A percentile compares a stretch with the other conserved stretches of the same genome.
Evolutionary conservation across 2,888 invertebrate species (phyloP).

Genomic region (Nymphalis urticae): DNA sequence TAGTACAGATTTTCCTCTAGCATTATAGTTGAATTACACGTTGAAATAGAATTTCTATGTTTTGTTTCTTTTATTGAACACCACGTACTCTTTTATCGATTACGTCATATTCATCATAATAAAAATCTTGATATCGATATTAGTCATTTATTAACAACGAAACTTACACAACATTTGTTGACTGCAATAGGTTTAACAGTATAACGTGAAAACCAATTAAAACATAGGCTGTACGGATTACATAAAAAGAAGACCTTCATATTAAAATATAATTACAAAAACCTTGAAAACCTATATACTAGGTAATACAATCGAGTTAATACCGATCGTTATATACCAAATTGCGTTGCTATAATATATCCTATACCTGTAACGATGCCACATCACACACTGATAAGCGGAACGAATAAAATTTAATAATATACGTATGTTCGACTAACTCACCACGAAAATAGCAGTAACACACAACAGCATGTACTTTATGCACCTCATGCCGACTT

Average conservation of each 20-base stretch:
- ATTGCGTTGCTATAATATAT: slow-evolving; percentile 14
- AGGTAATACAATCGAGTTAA: neutral
- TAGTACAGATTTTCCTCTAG: no score
- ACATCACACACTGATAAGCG: slow-evolving; percentile 36
- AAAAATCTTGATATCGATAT: slow-evolving; percentile 2
- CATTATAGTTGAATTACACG: no score
- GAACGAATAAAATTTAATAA: slow-evolving; percentile 29
- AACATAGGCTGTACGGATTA: neutral
- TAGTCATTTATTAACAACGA: slow-evolving; percentile 1
- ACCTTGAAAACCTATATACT: slow-evolving; percentile 2
- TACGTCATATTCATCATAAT: neutral
- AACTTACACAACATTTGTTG: neutral
- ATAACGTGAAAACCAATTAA: slow-evolving; percentile 11
- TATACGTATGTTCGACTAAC: slow-evolving; percentile 52
- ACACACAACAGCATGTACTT: slow-evolving; percentile 89
- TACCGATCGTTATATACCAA: neutral
- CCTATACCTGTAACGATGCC: slow-evolving; percentile 22
- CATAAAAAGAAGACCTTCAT: slow-evolving; percentile 18
- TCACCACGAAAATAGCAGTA: slow-evolving; percentile 90
- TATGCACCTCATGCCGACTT: slow-evolving; percentile 87
- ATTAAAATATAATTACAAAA: slow-evolving; percentile 12
- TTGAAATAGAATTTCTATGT: neutral
- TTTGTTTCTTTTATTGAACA: neutral
- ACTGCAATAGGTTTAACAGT: slow-evolving; percentile 2
- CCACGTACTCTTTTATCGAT: neutral